Evolutionary conservation across 1,140 invertebrate species (phyloP).

Genomic region (Drosophila pallidifrons): DNA sequence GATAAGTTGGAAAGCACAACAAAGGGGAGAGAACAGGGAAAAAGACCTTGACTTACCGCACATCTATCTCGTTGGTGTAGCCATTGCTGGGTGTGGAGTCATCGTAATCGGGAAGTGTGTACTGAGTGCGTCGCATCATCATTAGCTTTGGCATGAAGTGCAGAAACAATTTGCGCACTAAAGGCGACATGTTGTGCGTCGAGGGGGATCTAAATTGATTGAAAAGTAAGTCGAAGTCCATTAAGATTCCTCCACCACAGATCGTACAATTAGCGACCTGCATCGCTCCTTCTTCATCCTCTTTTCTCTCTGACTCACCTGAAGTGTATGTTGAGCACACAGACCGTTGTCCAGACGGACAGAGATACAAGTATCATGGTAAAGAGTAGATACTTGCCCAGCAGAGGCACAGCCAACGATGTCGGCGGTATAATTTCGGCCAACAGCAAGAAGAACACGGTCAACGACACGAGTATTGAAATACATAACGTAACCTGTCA

Average conservation of each 20-base stretch:
- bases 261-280: not conserved
- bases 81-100: slow-evolving; percentile 91
- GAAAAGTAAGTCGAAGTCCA: not conserved
- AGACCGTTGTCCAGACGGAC: slow-evolving; percentile 98
- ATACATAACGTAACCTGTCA: slow-evolving; percentile 95
- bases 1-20: slow-evolving; percentile 13
- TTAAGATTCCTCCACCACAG: not conserved
- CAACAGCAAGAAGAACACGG: slow-evolving; percentile 98
- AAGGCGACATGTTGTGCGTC: slow-evolving; percentile 97
- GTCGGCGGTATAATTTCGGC: slow-evolving; percentile 99
- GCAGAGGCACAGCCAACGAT: slow-evolving; percentile 97
- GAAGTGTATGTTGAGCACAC: slow-evolving; percentile 98
- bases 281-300: not conserved
- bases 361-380: slow-evolving; percentile 99
- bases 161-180: slow-evolving; percentile 94
- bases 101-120: slow-evolving; percentile 92
- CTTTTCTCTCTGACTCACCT: slow-evolving; percentile 88
- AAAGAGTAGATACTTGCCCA: slow-evolving; percentile 98
- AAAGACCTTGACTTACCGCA: slow-evolving; percentile 87
- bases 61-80: slow-evolving; percentile 91
- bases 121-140: slow-evolving; percentile 95
- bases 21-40: not conserved
- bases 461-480: slow-evolving; percentile 98
- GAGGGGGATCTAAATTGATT: slow-evolving; percentile 92
- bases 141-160: slow-evolving; percentile 95